Evolutionary conservation across 2,888 invertebrate species (phyloP), one percentile per base, ranked within the genome.

Genomic region (Litoditis marina): DNA sequence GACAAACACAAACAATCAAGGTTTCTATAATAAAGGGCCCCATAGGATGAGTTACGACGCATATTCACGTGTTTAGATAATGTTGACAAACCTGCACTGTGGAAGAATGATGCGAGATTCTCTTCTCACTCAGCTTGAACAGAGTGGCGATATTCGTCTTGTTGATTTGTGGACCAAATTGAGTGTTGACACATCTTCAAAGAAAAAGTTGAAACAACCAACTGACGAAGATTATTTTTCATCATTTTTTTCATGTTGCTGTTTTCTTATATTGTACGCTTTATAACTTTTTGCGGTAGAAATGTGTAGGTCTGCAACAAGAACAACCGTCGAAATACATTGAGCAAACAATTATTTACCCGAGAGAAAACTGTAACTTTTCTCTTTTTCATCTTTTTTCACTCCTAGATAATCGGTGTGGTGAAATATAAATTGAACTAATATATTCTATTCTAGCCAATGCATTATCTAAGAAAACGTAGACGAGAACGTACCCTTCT

Each of bases 121-220:
- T 69, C 53, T 73, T 68, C 36, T 79, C 76, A 13, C 74, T 77
- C 47, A 77, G 64, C n/a, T 68, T 61, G 66, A 81, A 81, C 53
- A 80, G 70, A 42, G 71, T 65, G n/a, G 72, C 62, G 59, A 80
- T 80, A 60, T 79, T 76, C 8, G 77, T 75, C 54, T 79, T 75
- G 42, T 63, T 74, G 42, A 80, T 78, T 61, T 74, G 74, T 19
- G 68, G 68, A 19, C 78, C 78, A 52, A 72, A 49, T 11, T 59
- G 55, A 27, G 61, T 57, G 28, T 51, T 49, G 28, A 79, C 71
- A 60, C 79, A 78, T 27, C 78, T 78, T 59, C 54, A 73, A 59
- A 25, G 3, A 6, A 27, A 7, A 58, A 19, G 22, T 42, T 13
- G 22, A 16, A 32, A n/a, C 34, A 49, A 19, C 6, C 22, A 32